Evolutionary conservation across 2,888 invertebrate species (phyloP).

Genomic region (Notodonta dromedarius): DNA sequence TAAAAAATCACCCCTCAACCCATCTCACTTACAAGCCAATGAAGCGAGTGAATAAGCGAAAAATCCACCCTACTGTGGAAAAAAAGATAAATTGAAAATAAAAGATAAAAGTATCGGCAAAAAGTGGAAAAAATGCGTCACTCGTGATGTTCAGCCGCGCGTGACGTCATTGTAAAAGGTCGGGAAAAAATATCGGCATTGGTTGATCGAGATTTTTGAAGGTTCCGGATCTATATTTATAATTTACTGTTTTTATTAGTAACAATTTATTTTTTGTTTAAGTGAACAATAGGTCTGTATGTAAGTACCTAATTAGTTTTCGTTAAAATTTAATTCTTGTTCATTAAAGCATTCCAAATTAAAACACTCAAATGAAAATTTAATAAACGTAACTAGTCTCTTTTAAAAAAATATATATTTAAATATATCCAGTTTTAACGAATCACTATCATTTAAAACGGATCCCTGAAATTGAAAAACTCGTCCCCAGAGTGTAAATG

Average conservation of each 20-base stretch:
- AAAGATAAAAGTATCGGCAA: conserved; percentile 33
- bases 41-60: conserved; percentile 83
- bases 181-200: conserved; percentile 60
- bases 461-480: conserved; percentile 35
- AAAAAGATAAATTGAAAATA: conserved; percentile 74
- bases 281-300: no score
- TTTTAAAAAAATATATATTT: no score
- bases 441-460: neutral
- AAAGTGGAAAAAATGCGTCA: conserved; percentile 65
- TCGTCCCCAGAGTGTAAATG: conserved; percentile 53
- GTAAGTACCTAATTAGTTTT: no score
- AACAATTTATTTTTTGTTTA: no score
- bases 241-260: no score
- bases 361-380: no score
- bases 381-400: no score
- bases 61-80: conserved; percentile 78
- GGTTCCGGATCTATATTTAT: conserved; percentile 50
- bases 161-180: conserved; percentile 72
- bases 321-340: no score
- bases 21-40: conserved; percentile 82
- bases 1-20: conserved; percentile 54
- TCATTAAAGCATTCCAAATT: no score
- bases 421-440: no score
- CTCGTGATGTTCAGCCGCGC: conserved; percentile 71
- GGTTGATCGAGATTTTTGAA: conserved; percentile 21